Evolutionary conservation across 1,140 invertebrate species (phyloP).

Genomic region (Coenobita brevimanus): DNA sequence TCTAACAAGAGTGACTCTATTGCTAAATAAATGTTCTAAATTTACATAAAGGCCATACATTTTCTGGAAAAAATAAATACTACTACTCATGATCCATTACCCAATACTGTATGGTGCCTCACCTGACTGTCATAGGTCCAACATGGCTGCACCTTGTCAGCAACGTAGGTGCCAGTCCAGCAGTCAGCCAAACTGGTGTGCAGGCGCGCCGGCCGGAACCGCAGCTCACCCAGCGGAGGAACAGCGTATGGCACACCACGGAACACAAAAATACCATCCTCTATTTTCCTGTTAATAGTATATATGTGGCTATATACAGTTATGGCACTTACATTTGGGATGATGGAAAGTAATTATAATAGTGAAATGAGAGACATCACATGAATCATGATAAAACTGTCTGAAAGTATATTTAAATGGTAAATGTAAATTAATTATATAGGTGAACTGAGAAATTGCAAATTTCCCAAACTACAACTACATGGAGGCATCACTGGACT

Average conservation of each 20-base stretch:
- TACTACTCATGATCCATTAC: no score
- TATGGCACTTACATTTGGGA: no score
- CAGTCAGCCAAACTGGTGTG: conserved; percentile 82
- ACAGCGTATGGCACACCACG: conserved; percentile 89
- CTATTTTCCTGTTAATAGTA: conserved; percentile 77
- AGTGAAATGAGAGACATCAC: not conserved
- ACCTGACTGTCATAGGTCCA: conserved; percentile 78
- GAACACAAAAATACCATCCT: conserved; percentile 86
- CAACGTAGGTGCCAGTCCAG: conserved; percentile 84
- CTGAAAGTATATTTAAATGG: not conserved
- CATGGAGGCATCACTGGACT: no score
- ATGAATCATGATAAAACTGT: not conserved
- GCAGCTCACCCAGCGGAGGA: conserved; percentile 81
- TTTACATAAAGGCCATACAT: no score
- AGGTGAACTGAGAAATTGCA: no score
- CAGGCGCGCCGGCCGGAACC: conserved; percentile 83
- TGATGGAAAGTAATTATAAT: not conserved
- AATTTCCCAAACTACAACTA: no score
- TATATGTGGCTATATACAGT: not conserved
- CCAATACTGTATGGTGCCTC: no score
- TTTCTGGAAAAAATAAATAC: no score
- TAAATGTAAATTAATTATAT: no score
- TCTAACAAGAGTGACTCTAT: no score
- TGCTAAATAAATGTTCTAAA: no score
- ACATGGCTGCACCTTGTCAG: conserved; percentile 74